Evolutionary conservation across 2,888 invertebrate genomes (phyloP).

Genomic region (Eristalinus sepulchralis): DNA sequence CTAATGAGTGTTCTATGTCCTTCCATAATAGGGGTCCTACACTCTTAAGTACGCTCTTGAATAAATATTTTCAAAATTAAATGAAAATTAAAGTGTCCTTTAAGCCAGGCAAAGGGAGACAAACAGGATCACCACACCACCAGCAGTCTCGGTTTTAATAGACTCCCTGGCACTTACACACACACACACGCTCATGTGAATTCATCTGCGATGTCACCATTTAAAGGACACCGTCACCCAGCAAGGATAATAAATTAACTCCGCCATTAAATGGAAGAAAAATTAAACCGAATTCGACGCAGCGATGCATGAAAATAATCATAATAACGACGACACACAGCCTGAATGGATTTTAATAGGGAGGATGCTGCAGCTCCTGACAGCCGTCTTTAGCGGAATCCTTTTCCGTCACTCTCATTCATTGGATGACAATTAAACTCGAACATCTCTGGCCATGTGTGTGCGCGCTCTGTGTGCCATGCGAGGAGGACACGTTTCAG

Average conservation of each 20-base stretch:
- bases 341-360: conserved; percentile 56
- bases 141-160: conserved; percentile 52
- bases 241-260: conserved; percentile 70
- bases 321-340: conserved; percentile 60
- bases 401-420: conserved; percentile 64
- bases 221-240: conserved; percentile 65
- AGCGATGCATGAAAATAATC: conserved; percentile 80
- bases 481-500: conserved; percentile 36
- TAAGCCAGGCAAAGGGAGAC: conserved; percentile 7
- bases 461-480: background rate
- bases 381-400: conserved; percentile 50
- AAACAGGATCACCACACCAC: conserved; percentile 65
- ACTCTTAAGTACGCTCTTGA: conserved; percentile 47
- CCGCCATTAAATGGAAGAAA: conserved; percentile 74
- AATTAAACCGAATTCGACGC: conserved; percentile 80
- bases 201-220: conserved; percentile 70
- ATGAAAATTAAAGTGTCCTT: conserved; percentile 69
- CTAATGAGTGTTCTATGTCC: conserved; percentile 78
- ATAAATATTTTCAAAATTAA: conserved; percentile 69
- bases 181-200: conserved; percentile 27
- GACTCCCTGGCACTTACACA: conserved; percentile 61
- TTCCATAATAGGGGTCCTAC: conserved; percentile 63
- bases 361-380: conserved; percentile 60
- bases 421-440: conserved; percentile 63
- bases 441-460: conserved; percentile 34